These are phyloP conservation scores for Scaptomyza flava DNA, from an alignment of 2,888 invertebrate genomes.

Conservation along the genomic window DNA sequence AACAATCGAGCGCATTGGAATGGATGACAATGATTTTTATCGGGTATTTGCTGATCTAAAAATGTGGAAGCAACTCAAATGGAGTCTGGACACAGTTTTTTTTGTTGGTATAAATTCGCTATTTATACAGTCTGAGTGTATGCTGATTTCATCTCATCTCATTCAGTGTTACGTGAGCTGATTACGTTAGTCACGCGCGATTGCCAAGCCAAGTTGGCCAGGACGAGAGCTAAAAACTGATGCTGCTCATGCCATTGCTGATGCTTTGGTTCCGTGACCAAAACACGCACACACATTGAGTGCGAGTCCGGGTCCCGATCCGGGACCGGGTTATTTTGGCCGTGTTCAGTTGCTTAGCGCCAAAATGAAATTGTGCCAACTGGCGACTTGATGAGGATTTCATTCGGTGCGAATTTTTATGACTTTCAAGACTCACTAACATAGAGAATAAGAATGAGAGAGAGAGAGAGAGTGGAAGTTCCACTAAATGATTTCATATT, in stretches of 20 bases:
- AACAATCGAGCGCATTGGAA: constrained; percentile 1
- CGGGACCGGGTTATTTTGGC: constrained; percentile 42
- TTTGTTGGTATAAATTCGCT: constrained; percentile 70
- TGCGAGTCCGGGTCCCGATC: constrained; percentile 24
- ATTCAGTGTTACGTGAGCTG: constrained; percentile 80
- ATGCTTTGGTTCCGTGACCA: constrained; percentile 41
- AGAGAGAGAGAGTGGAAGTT: constrained; percentile 33
- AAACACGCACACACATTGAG: constrained; percentile 25
- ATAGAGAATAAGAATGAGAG: not conserved
- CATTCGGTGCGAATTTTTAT: constrained; percentile 76
- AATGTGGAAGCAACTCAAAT: constrained; percentile 19
- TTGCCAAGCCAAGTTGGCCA: constrained; percentile 33
- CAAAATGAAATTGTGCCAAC: constrained; percentile 72
- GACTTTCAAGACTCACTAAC: constrained; percentile 51
- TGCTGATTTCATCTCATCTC: constrained; percentile 82
- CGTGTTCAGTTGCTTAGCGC: constrained; percentile 71
- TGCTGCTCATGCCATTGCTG: not conserved
- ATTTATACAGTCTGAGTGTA: constrained; percentile 81
- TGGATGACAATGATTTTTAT: constrained; percentile 46
- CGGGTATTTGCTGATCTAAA: constrained; percentile 63
- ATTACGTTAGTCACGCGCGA: constrained; percentile 78
- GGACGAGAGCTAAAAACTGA: constrained; percentile 10
- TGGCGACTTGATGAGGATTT: constrained; percentile 77
- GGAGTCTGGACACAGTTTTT: constrained; percentile 30
- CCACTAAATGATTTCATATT: constrained; percentile 80